Base-by-base conservation (phyloP, 2,888 invertebrate genomes). In the Machimus atricapillus region DNA sequence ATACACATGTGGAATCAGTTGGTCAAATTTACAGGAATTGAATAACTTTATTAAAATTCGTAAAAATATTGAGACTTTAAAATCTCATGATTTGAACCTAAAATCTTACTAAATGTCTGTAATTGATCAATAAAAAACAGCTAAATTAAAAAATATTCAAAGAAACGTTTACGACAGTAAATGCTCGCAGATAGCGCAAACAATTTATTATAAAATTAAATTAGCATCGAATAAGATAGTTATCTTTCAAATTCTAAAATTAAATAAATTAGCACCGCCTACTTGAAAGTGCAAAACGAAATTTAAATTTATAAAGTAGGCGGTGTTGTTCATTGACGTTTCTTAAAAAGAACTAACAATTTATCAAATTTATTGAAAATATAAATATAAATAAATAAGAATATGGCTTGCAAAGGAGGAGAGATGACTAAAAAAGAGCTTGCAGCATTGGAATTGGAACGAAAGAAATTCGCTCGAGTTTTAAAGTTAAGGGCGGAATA, bases 401-500 rank as follows among this genome's bases (percentile, higher is more conserved):
- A 52, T 52, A 52, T 52, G 52, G 52, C 52, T 7, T 6, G 52
- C n/a, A n/a, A 52, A 52, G n/a, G 14, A 43, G 9, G 8, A 46
- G 16, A 4, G 27, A 2, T 16, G 43, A 46, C 9, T 40, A 46
- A 46, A 16, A 46, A 46, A 46, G 16, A 46, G 16, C 4, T 14
- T 46, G 16, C 9, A 12, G 43, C 43, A 0, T 16, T 14, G 43
- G 16, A 14, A 46, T 31, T 79, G 14, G n/a, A n/a, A 43, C 52
- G 9, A 6, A 77, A 31, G 40, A 89, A 88, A 56, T 92, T 92
- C 88, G 91, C 92, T 83, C 90, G 90, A 0, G 91, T 92, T 0
- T 88, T 91, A 16, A 91, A 90, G 87, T 88, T 93, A 40, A 91
- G 97, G 88, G 93, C 94, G 19, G 95, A 97, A 90, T 98, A 95